Conservation (phyloP, 2,797 vertebrate genomes). For the Emydoidea blandingii region DNA sequence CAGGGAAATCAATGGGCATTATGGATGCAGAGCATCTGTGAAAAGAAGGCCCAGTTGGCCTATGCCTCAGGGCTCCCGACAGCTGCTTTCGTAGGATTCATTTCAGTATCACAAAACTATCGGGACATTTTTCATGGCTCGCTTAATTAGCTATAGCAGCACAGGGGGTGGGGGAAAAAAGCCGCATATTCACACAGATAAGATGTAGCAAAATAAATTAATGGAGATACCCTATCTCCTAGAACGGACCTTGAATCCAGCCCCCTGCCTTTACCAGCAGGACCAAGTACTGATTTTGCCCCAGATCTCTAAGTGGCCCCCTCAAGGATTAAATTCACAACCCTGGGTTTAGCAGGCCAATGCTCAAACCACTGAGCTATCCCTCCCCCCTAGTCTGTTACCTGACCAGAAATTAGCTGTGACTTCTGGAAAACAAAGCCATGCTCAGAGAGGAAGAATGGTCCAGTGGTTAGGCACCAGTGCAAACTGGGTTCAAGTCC, state of each 20-base stretch:
- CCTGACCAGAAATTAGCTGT: not conserved
- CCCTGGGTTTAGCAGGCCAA: too few relatives aligned
- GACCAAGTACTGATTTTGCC: too few relatives aligned
- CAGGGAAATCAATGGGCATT: not conserved
- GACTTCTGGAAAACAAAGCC: not conserved
- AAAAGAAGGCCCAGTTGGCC: not conserved
- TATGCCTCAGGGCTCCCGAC: too few relatives aligned
- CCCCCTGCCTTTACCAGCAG: too few relatives aligned
- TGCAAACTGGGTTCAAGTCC: not conserved
- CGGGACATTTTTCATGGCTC: not conserved
- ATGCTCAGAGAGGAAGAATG: not conserved
- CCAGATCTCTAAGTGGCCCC: too few relatives aligned
- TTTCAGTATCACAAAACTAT: not conserved
- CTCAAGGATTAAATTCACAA: too few relatives aligned
- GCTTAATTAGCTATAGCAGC: rapidly evolving
- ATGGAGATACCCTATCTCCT: too few relatives aligned
- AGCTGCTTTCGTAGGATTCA: not conserved
- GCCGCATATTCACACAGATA: not conserved
- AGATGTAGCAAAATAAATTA: not conserved
- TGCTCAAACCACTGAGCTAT: too few relatives aligned
- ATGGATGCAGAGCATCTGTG: not conserved
- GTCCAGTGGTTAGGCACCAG: not conserved
- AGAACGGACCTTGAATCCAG: too few relatives aligned
- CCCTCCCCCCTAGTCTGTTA: not conserved
- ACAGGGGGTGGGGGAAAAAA: not conserved